Conservation (phyloP, 92 coral and sea anemone species). For the Epizoanthus rinbou region DNA sequence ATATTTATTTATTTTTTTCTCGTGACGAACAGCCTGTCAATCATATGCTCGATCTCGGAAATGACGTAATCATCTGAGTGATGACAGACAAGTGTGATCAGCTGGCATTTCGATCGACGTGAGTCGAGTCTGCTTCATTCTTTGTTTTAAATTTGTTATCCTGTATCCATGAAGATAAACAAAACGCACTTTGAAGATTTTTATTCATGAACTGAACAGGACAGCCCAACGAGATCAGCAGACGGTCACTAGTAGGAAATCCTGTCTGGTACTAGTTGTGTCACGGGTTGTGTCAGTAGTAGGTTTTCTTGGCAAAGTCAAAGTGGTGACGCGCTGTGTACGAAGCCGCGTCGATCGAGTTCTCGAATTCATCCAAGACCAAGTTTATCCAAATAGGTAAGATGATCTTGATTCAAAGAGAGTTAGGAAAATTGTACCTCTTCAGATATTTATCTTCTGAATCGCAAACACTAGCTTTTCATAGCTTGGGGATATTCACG, state of each 20-base stretch:
- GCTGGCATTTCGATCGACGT: not conserved
- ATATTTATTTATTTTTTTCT: constrained; percentile 1
- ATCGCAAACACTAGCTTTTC: too few relatives aligned
- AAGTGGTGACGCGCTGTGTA: not conserved
- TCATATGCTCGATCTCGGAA: not conserved
- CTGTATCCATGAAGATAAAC: not conserved
- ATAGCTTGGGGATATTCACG: too few relatives aligned
- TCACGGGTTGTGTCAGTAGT: too few relatives aligned
- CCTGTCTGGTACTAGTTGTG: too few relatives aligned
- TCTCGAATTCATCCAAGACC: too few relatives aligned
- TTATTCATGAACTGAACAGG: not conserved
- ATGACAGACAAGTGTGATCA: not conserved
- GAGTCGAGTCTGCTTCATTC: not conserved
- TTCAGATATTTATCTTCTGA: too few relatives aligned
- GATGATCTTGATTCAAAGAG: too few relatives aligned
- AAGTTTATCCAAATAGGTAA: too few relatives aligned
- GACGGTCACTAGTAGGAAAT: not conserved
- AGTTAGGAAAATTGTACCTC: too few relatives aligned
- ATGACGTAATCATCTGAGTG: not conserved
- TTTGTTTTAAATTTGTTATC: not conserved
- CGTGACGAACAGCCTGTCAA: not conserved
- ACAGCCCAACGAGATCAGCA: not conserved
- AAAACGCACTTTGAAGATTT: not conserved
- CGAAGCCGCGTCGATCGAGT: not conserved
- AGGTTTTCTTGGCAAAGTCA: not conserved